Base-by-base conservation (phyloP, 1,140 invertebrate genomes). In the Conus ventricosus region DNA sequence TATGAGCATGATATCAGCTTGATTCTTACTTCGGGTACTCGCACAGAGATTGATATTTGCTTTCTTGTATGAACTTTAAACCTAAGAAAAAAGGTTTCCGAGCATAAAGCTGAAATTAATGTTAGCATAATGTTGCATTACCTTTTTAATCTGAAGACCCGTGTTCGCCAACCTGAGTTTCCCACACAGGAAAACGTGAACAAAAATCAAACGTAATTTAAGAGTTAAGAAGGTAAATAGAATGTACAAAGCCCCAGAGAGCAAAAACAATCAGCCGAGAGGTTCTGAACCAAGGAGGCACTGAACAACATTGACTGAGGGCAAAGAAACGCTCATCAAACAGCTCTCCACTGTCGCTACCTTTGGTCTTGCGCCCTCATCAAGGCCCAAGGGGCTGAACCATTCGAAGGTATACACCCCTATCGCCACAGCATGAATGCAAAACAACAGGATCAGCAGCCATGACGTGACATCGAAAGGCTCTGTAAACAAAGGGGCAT, bases 381-480 rank as follows among this genome's bases (percentile, higher is more conserved):
- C 91, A n/a, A 94, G 89, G 25, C 93, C 95, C 84, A 90, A 91
- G 63, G 93, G 94, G 91, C 92, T 95, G 83, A 94, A 88, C 98
- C 98, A 99, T 96, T 99, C 99, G 95, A 99, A 99, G 54, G 99
- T 96, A 94, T 99, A 99, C 94, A 99, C 99, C 90, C 98, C 84
- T 1, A 91, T 54, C 4, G 91, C 89, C 60, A 90, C 86, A 23
- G 89, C 84, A 80, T 91, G 88, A 39, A 92, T 89, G 67, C 71
- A 89, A 84, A 90, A 82, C 53, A 91, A 51, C 17, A 92, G 83
- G 55, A 92, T 91, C 55, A 92, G 87, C 20, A 91, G 60, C 92
- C 92, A 92, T 11, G 90, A 89, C 17, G 84, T 85, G 55, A 88
- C 53, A 80, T 92, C 90, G 88, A 92, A 92, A 25, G 92, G 91